A percentile compares a stretch with the other conserved stretches of the same genome.
Evolutionary conservation across 2,888 invertebrate species (phyloP).

Genomic region (Ptilodon capucinus): DNA sequence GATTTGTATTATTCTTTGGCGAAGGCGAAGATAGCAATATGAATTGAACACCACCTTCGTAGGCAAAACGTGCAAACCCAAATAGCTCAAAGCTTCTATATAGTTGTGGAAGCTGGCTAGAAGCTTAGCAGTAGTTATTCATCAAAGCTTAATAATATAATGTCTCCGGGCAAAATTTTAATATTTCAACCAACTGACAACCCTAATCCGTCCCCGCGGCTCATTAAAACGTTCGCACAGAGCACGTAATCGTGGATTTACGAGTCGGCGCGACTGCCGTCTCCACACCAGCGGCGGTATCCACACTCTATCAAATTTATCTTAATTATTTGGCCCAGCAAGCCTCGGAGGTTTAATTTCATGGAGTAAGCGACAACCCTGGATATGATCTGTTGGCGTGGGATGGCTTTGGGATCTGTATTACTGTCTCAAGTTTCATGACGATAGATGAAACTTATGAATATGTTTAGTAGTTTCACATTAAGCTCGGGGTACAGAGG

Average conservation of each 20-base stretch:
- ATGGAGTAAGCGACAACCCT: neutral
- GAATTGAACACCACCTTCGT: too few relatives aligned
- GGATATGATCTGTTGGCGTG: neutral
- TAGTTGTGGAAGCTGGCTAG: too few relatives aligned
- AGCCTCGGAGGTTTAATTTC: neutral
- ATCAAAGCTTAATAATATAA: neutral
- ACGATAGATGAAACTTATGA: neutral
- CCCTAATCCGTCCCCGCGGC: constrained; percentile 33
- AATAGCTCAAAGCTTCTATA: too few relatives aligned
- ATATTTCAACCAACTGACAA: constrained; percentile 2
- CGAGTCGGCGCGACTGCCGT: constrained; percentile 30
- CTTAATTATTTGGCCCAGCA: constrained; percentile 18
- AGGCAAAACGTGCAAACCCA: too few relatives aligned
- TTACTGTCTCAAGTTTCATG: neutral
- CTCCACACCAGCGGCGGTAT: constrained; percentile 10
- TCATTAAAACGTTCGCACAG: constrained; percentile 51
- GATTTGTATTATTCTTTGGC: too few relatives aligned
- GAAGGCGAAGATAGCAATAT: too few relatives aligned
- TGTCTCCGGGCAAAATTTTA: neutral
- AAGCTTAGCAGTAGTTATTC: too few relatives aligned
- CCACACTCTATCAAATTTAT: constrained; percentile 24
- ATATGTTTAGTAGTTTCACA: neutral
- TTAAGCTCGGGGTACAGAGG: too few relatives aligned
- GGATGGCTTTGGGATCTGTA: neutral
- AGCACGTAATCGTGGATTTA: constrained; percentile 53